Percentiles rank a stretch among this genome's conserved stretches.
Evolutionary conservation across 1,140 invertebrate species (phyloP).

Genomic region (Argopecten irradians): DNA sequence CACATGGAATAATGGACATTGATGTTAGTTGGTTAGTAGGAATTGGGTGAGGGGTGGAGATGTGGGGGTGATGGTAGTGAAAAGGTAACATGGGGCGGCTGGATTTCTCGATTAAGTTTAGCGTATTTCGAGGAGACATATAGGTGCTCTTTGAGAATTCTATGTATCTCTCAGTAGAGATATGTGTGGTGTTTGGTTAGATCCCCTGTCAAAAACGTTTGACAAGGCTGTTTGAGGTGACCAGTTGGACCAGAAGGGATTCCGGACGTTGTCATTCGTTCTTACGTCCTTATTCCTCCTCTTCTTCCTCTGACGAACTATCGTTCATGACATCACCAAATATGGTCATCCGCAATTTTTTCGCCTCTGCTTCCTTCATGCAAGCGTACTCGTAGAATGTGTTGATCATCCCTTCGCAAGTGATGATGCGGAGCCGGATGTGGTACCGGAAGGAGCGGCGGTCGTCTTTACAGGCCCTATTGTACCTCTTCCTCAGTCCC

Average conservation of each 20-base stretch:
- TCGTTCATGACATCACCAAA: neutral
- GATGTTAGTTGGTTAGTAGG: too few relatives aligned
- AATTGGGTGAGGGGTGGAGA: too few relatives aligned
- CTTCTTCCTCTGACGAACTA: neutral
- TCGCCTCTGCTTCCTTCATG: slow-evolving; percentile 33
- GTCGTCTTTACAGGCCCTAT: neutral
- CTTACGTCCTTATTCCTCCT: neutral
- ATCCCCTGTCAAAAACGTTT: neutral
- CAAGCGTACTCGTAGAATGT: slow-evolving; percentile 29
- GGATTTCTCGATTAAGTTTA: neutral
- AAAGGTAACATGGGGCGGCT: too few relatives aligned
- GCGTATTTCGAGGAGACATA: neutral
- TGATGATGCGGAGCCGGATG: slow-evolving; percentile 34
- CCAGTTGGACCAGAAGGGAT: neutral
- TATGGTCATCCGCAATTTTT: slow-evolving; percentile 18
- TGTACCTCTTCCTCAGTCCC: slow-evolving; percentile 30
- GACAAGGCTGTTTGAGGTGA: neutral
- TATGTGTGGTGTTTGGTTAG: neutral
- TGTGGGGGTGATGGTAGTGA: too few relatives aligned
- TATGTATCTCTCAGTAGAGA: neutral
- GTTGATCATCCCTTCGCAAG: slow-evolving; percentile 34
- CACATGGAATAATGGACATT: too few relatives aligned
- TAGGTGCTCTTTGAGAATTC: neutral
- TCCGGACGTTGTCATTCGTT: neutral
- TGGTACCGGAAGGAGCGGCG: slow-evolving; percentile 27